Evolutionary conservation across 1,140 invertebrate genomes (phyloP).

Genomic region (Rhynchophorus ferrugineus): DNA sequence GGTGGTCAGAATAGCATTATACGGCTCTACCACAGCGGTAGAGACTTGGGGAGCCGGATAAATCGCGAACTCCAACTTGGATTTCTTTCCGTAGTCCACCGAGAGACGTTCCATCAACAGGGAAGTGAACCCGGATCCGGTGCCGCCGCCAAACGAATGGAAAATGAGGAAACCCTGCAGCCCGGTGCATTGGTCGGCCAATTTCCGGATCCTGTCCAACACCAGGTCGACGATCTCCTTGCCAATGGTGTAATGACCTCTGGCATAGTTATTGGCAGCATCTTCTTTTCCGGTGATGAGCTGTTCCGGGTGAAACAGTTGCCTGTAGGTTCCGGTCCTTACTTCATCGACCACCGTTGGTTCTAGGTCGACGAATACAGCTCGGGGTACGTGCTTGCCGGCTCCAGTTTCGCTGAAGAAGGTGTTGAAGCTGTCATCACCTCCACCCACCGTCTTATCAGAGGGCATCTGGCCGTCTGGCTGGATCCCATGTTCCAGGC

Average conservation of each 20-base stretch:
- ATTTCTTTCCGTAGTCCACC: slow-evolving; percentile 84
- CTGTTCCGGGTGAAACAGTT: slow-evolving; percentile 81
- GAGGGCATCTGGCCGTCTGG: slow-evolving; percentile 52
- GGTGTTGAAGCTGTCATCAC: slow-evolving; percentile 80
- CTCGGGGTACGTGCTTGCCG: slow-evolving; percentile 79
- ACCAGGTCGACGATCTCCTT: slow-evolving; percentile 81
- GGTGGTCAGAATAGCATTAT: slow-evolving; percentile 77
- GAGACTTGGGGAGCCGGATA: slow-evolving; percentile 85
- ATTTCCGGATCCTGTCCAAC: slow-evolving; percentile 67
- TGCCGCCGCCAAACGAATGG: slow-evolving; percentile 84
- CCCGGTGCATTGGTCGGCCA: slow-evolving; percentile 81
- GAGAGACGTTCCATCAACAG: slow-evolving; percentile 83
- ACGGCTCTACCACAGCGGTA: slow-evolving; percentile 86
- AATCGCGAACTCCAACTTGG: slow-evolving; percentile 82
- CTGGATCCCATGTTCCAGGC: slow-evolving; percentile 72
- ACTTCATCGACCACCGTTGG: slow-evolving; percentile 85
- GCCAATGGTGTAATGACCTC: slow-evolving; percentile 87
- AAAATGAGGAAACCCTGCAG: slow-evolving; percentile 85
- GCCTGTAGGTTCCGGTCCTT: slow-evolving; percentile 72
- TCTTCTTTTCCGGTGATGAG: slow-evolving; percentile 70
- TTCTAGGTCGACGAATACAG: slow-evolving; percentile 81
- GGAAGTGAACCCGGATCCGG: slow-evolving; percentile 81
- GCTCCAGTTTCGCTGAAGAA: slow-evolving; percentile 86
- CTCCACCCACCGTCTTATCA: slow-evolving; percentile 50
- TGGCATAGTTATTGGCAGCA: slow-evolving; percentile 82